Evolutionary conservation across 1,140 invertebrate genomes (phyloP).

Genomic region (Caenorhabditis brenneri): DNA sequence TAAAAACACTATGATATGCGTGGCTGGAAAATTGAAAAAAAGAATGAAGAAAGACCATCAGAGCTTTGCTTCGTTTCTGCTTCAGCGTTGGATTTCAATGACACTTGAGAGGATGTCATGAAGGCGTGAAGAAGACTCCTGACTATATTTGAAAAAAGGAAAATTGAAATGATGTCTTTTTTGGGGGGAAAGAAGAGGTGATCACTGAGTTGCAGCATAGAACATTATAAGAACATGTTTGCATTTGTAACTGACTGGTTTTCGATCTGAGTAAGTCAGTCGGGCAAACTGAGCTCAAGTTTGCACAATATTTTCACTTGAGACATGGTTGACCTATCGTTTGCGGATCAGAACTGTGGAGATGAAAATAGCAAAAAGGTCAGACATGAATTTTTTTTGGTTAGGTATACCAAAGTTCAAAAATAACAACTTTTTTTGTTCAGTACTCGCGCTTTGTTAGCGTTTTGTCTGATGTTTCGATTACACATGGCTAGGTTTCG

Average conservation of each 20-base stretch:
- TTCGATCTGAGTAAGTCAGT: neutral
- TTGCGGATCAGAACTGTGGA: neutral
- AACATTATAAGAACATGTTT: neutral
- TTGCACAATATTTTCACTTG: conserved; percentile 21
- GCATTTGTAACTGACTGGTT: neutral
- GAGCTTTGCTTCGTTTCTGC: conserved; percentile 19
- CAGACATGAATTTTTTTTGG: neutral
- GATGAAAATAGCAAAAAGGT: neutral
- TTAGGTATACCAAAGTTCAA: neutral
- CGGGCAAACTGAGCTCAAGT: neutral
- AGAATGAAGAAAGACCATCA: neutral
- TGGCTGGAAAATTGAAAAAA: neutral
- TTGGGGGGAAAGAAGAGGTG: neutral
- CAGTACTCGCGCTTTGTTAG: too few relatives aligned
- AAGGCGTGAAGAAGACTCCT: conserved; percentile 14
- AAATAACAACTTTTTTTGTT: too few relatives aligned
- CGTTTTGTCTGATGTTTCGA: too few relatives aligned
- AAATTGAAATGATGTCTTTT: neutral
- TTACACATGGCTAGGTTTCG: too few relatives aligned
- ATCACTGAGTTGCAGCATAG: neutral
- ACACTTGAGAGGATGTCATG: conserved; percentile 38
- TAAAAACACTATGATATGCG: conserved; percentile 29
- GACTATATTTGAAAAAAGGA: conserved; percentile 20
- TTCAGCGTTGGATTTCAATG: conserved; percentile 31
- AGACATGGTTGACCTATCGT: neutral